A percentile compares a stretch with the other conserved stretches of the same genome.
phyloP scores from a whole-genome alignment of 2,797 vertebrate genomes.

The Thamnophis elegans region DNA sequence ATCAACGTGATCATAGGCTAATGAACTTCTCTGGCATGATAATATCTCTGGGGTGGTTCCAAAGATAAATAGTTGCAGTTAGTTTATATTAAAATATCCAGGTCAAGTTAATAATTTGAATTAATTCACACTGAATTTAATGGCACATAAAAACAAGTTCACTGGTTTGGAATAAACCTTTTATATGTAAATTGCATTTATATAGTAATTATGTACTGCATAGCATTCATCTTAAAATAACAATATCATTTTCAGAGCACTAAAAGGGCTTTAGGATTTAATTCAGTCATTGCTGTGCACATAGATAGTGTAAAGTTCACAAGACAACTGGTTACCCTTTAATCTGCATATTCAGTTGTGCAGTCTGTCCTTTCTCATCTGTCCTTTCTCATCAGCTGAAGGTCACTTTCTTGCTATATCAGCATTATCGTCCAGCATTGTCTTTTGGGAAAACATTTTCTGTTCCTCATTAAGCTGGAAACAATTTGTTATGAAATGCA shows the following conservation, averaged over 20 bases:
- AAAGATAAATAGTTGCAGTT: not conserved
- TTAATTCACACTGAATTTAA: not conserved
- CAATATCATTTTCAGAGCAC: not conserved
- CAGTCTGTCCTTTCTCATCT: constrained; percentile 1
- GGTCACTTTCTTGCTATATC: constrained; percentile 37
- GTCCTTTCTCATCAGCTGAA: constrained; percentile 14
- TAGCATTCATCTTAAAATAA: not conserved
- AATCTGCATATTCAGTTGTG: not conserved
- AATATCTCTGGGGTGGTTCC: not conserved
- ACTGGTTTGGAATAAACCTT: not conserved
- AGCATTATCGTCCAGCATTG: constrained; percentile 47
- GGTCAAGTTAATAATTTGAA: not conserved
- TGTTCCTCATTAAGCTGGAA: constrained; percentile 28
- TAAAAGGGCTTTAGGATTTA: not conserved
- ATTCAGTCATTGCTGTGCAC: not conserved
- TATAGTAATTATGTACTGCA: not conserved
- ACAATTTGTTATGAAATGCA: constrained; percentile 1
- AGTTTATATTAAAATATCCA: not conserved
- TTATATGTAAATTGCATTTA: not conserved
- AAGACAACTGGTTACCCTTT: not conserved
- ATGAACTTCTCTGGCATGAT: not conserved
- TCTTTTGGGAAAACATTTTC: constrained; percentile 42
- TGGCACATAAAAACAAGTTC: not conserved
- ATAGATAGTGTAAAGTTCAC: not conserved
- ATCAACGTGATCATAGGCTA: not conserved